Evolutionary conservation across 2,113 vertebrate species (phyloP).

Genomic region (Cariama cristata): DNA sequence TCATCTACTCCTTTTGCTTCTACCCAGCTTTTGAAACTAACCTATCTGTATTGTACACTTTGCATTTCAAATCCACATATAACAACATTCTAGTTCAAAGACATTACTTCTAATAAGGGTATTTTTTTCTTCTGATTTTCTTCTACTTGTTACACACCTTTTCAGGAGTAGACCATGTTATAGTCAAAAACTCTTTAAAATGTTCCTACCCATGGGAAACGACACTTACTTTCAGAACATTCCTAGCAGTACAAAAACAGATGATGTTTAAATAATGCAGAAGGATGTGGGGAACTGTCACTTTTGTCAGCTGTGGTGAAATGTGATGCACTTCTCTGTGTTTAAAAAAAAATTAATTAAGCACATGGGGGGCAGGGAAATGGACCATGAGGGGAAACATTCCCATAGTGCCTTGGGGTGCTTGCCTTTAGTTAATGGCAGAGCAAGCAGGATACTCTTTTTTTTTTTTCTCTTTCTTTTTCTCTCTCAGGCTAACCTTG

Average conservation of each 20-base stretch:
- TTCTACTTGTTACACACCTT: background rate
- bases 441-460: background rate
- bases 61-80: background rate
- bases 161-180: background rate
- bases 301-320: conserved; percentile 55
- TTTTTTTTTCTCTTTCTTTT: background rate
- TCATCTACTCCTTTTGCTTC: background rate
- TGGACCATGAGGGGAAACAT: background rate
- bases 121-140: background rate
- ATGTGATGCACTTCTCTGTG: conserved; percentile 23
- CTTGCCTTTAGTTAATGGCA: conserved; percentile 1
- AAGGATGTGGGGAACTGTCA: conserved; percentile 63
- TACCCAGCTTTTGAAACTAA: background rate
- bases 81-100: background rate
- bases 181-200: conserved; percentile 8
- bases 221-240: conserved; percentile 50
- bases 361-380: background rate
- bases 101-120: background rate
- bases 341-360: conserved; percentile 38
- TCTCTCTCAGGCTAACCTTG: conserved; percentile 28
- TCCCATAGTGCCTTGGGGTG: background rate
- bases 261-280: conserved; percentile 64
- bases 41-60: background rate
- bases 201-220: conserved; percentile 41
- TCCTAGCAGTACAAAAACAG: conserved; percentile 44